These are phyloP conservation scores for Grus americana DNA, from an alignment of 2,113 vertebrate species.

Conservation along the genomic window DNA sequence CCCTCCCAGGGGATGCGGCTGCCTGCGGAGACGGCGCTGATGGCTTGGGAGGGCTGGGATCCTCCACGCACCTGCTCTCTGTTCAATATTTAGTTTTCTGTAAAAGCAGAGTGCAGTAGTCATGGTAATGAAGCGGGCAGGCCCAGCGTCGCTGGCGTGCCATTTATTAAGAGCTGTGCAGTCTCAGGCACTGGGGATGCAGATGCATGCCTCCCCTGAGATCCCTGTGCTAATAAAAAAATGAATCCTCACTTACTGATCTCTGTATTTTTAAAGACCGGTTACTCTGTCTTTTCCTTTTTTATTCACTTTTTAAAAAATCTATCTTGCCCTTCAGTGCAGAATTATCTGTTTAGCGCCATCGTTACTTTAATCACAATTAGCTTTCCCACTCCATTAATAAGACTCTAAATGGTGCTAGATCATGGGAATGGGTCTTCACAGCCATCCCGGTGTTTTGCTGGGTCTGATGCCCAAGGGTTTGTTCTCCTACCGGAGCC, in stretches of 20 bases:
- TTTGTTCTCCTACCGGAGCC: background rate
- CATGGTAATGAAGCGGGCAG: slow-evolving; percentile 58
- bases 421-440: background rate
- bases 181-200: background rate
- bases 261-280: background rate
- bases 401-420: background rate
- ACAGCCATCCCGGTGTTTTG: background rate
- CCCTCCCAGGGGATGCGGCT: background rate
- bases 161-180: background rate
- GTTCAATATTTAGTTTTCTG: slow-evolving; percentile 41
- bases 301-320: background rate
- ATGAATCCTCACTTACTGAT: slow-evolving; percentile 3
- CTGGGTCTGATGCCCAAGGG: background rate
- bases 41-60: background rate
- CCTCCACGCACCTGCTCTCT: background rate
- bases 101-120: slow-evolving; percentile 48
- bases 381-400: slow-evolving; percentile 31
- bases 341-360: slow-evolving; percentile 26
- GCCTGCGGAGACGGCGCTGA: background rate
- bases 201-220: background rate
- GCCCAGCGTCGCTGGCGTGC: background rate
- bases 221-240: background rate
- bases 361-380: slow-evolving; percentile 37
- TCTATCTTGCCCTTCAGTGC: background rate
- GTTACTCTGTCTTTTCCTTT: background rate